Percentiles rank a stretch among this genome's conserved stretches.
Conservation (phyloP, 2,888 invertebrate species). For the Trichopria drosophilae region DNA sequence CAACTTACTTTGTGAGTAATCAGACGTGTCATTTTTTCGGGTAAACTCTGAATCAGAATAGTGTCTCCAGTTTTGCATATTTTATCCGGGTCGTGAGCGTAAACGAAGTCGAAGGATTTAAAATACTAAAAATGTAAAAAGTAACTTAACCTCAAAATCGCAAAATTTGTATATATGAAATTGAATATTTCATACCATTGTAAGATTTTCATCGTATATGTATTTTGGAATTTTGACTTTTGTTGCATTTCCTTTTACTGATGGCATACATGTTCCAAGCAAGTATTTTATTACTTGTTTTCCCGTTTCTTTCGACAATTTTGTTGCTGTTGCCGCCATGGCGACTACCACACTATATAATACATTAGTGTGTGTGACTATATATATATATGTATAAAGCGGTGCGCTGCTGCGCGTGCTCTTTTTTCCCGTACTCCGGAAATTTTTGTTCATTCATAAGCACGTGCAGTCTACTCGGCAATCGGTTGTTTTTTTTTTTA, state of each 20-base stretch:
- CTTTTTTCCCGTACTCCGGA: too few relatives aligned
- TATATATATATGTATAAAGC: too few relatives aligned
- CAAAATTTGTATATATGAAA: slow-evolving; percentile 11
- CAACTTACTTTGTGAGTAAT: slow-evolving; percentile 71
- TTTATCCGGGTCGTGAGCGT: slow-evolving; percentile 78
- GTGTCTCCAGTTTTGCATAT: slow-evolving; percentile 81
- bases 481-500: too few relatives aligned
- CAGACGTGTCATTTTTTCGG: slow-evolving; percentile 72
- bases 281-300: slow-evolving; percentile 49
- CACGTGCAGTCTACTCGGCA: too few relatives aligned
- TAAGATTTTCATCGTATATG: slow-evolving; percentile 74
- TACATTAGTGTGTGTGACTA: too few relatives aligned
- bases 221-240: slow-evolving; percentile 77
- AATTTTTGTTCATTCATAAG: too few relatives aligned
- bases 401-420: too few relatives aligned
- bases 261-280: slow-evolving; percentile 79
- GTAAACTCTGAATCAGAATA: slow-evolving; percentile 75
- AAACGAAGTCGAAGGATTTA: slow-evolving; percentile 70
- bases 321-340: slow-evolving; percentile 17
- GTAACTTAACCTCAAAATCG: slow-evolving; percentile 38
- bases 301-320: slow-evolving; percentile 5
- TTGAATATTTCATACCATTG: slow-evolving; percentile 69
- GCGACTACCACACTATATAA: too few relatives aligned
- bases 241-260: slow-evolving; percentile 74
- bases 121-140: slow-evolving; percentile 57